Evolutionary conservation across 92 coral and sea anemone genomes (phyloP).

Genomic region (Umimayanthus chanpuru): DNA sequence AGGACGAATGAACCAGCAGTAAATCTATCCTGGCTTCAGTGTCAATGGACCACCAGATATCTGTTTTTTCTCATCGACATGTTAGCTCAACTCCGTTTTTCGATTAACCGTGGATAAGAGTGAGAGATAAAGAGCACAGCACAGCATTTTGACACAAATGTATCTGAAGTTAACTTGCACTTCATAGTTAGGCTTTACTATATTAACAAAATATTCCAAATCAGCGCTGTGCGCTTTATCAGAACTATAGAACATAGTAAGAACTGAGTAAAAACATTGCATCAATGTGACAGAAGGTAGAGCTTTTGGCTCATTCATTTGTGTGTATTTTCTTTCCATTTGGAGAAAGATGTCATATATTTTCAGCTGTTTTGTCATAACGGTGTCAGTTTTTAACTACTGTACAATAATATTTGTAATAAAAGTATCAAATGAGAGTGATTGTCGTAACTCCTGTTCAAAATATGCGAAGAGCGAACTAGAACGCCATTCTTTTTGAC

Average conservation of each 20-base stretch:
- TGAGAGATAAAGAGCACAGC: too few relatives aligned
- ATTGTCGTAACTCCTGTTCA: too few relatives aligned
- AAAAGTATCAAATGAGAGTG: not conserved
- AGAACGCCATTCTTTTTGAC: too few relatives aligned
- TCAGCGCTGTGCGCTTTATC: too few relatives aligned
- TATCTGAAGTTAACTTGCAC: not conserved
- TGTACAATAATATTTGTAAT: not conserved
- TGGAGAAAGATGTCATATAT: not conserved
- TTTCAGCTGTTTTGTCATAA: not conserved
- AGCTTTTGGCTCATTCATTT: not conserved
- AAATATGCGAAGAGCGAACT: too few relatives aligned
- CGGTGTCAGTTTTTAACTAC: too few relatives aligned
- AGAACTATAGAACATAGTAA: not conserved
- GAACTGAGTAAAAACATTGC: not conserved
- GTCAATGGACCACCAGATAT: not conserved
- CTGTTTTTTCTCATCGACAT: not conserved
- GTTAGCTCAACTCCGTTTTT: not conserved
- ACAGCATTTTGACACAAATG: not conserved
- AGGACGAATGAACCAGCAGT: not conserved
- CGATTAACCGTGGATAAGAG: not conserved
- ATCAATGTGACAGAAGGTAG: conserved; percentile 16
- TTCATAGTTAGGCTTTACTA: not conserved
- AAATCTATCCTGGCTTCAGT: conserved; percentile 2
- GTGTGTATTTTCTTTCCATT: not conserved
- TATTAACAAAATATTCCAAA: too few relatives aligned